Evolutionary conservation across 23 tunicate species (phyloP).

Genomic region (Oikopleura vanhoeffeni): DNA sequence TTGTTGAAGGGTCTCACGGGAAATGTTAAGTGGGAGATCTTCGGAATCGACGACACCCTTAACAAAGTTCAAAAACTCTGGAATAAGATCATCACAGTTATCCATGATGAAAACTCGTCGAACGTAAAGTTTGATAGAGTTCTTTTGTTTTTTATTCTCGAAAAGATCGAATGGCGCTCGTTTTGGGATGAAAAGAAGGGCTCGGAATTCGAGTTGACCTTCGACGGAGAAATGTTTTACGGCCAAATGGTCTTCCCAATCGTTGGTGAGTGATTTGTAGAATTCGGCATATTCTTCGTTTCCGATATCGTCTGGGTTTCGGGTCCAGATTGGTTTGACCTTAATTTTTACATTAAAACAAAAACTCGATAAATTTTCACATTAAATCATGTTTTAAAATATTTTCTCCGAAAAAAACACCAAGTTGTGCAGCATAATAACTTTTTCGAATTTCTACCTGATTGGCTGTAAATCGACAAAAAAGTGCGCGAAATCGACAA

Average conservation of each 20-base stretch:
- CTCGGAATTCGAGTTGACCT: constrained; percentile 87
- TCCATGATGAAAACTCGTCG: constrained; percentile 96
- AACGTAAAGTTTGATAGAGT: constrained; percentile 60
- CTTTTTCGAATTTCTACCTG: too few relatives aligned
- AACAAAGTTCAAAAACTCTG: constrained; percentile 79
- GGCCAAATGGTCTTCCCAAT: constrained; percentile 19
- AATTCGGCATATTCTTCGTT: constrained; percentile 79
- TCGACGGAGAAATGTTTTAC: constrained; percentile 95
- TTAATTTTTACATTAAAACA: too few relatives aligned
- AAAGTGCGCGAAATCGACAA: too few relatives aligned
- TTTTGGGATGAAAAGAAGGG: constrained; percentile 70
- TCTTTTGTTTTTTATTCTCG: constrained; percentile 88
- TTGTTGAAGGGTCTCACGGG: constrained; percentile 99
- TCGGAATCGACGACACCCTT: constrained; percentile 98
- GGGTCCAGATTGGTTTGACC: constrained; percentile 94
- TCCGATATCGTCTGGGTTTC: constrained; percentile 75
- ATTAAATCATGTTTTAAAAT: too few relatives aligned
- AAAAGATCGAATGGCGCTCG: constrained; percentile 48
- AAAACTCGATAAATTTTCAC: too few relatives aligned
- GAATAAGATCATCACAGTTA: constrained; percentile 98
- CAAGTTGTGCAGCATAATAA: too few relatives aligned
- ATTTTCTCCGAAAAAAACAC: too few relatives aligned
- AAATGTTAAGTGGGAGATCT: constrained; percentile 83
- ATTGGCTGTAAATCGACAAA: too few relatives aligned
- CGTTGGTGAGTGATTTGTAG: constrained; percentile 82